These are phyloP conservation scores for Ferdinandea cuprea DNA, from an alignment of 2,888 invertebrate genomes.

Conservation along the genomic window DNA sequence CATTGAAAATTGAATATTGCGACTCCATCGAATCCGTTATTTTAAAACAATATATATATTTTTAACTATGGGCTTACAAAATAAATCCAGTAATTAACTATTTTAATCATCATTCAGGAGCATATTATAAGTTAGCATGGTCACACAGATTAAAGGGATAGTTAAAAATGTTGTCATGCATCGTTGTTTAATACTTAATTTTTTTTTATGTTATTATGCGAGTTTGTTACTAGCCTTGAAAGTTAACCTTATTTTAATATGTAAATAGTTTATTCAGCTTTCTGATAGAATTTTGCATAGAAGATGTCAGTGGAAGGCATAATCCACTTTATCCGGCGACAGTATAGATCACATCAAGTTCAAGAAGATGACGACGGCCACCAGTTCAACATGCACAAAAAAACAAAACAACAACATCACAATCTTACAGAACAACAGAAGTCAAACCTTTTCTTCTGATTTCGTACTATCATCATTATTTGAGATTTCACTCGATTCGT, in stretches of 20 bases:
- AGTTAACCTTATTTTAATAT: conserved; percentile 15
- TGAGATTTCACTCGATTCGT: conserved; percentile 8
- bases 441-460: conserved; percentile 56
- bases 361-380: conserved; percentile 33
- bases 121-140: no score
- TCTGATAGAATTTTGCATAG: not conserved
- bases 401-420: conserved; percentile 1
- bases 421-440: not conserved
- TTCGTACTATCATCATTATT: conserved; percentile 17
- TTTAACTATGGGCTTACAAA: no score
- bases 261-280: conserved; percentile 6
- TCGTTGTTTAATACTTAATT: not conserved
- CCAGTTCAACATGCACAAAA: conserved; percentile 23
- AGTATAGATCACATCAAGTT: conserved; percentile 4
- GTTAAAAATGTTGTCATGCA: conserved; percentile 13
- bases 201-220: not conserved
- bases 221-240: not conserved
- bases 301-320: conserved; percentile 3
- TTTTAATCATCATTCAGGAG: no score
- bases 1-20: no score
- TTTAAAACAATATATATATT: no score
- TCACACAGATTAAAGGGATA: no score
- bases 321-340: not conserved
- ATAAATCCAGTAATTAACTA: no score
- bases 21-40: no score